Percentiles rank a stretch among this genome's conserved stretches.
phyloP scores from a whole-genome alignment of 2,797 vertebrate species.

The Loris lydekkerianus region DNA sequence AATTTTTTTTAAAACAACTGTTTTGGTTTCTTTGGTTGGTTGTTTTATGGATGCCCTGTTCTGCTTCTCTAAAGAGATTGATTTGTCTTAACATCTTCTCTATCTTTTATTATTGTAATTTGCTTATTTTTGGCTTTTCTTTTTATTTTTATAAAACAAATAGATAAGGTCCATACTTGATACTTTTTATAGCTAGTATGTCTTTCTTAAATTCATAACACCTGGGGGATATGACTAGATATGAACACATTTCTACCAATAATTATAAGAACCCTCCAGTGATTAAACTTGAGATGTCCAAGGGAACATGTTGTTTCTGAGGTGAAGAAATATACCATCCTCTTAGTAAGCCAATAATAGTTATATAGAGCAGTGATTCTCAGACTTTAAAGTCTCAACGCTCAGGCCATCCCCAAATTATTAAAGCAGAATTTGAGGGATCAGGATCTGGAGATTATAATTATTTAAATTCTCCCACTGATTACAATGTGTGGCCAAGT shows the following conservation, averaged over 20 bases:
- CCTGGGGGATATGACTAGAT: not conserved
- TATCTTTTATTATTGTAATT: not conserved
- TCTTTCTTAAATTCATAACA: slow-evolving; percentile 19
- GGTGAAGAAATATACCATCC: not conserved
- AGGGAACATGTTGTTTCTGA: not conserved
- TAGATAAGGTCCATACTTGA: not conserved
- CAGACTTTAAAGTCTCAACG: not conserved
- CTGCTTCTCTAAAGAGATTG: not conserved
- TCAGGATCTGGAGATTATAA: not conserved
- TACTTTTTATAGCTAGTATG: not conserved
- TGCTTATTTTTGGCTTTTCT: not conserved
- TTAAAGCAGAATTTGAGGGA: not conserved
- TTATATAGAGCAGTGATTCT: not conserved
- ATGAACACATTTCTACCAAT: not conserved
- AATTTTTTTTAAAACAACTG: not conserved
- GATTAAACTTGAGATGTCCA: not conserved
- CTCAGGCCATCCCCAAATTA: not conserved
- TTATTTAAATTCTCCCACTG: not conserved
- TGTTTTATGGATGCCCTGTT: not conserved
- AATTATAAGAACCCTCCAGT: not conserved
- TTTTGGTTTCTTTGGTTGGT: not conserved
- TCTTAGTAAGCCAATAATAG: not conserved
- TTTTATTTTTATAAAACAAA: not conserved
- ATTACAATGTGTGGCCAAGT: not conserved
- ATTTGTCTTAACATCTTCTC: not conserved